These are phyloP conservation scores for Clarias magur DNA, from an alignment of 2,113 vertebrate species.

Conservation along the genomic window DNA sequence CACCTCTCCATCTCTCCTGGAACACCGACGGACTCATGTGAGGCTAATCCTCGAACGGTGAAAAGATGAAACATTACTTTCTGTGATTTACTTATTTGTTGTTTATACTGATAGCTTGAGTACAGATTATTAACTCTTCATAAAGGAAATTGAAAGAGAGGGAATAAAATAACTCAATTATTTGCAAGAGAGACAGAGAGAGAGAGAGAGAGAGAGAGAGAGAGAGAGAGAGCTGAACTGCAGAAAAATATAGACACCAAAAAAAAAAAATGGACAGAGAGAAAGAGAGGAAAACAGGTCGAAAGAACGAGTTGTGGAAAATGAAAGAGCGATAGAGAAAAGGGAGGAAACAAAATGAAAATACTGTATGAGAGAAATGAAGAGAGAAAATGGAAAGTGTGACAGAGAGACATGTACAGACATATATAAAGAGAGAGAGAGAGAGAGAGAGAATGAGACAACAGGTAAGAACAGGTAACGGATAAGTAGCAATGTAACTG, in stretches of 20 bases:
- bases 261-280: background rate
- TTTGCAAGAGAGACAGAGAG: too few relatives aligned
- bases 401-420: background rate
- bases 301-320: background rate
- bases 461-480: background rate
- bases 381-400: background rate
- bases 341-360: background rate
- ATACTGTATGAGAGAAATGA: background rate
- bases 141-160: background rate
- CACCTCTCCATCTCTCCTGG: background rate
- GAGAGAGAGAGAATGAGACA: background rate
- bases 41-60: background rate
- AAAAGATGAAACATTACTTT: background rate
- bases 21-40: background rate
- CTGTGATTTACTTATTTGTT: background rate
- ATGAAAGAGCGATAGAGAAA: background rate
- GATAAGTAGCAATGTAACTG: background rate
- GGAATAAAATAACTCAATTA: background rate
- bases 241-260: too few relatives aligned
- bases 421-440: background rate
- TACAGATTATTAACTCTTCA: background rate
- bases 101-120: background rate
- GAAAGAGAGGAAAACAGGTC: too few relatives aligned
- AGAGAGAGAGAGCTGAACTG: background rate
- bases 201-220: background rate